Base-by-base conservation (phyloP, 2,888 invertebrate genomes). In the Pteria penguin region DNA sequence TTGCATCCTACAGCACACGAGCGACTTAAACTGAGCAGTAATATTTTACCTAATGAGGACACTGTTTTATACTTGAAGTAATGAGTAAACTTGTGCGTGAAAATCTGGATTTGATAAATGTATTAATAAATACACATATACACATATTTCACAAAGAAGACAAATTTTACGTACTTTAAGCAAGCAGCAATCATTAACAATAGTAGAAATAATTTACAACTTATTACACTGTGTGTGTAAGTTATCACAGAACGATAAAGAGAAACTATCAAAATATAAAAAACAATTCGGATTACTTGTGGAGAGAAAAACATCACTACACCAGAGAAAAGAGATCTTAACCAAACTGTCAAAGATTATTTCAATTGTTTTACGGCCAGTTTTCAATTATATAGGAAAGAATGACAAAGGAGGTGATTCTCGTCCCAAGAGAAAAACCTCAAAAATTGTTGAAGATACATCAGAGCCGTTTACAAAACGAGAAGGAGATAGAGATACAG, bases 171-270 rank as follows among this genome's bases (percentile, higher is more conserved):
- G 65, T 22, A 76, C 65, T 31, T 33, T 75, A 26, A 36, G 45
- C 1, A 54, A 54, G 22, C 32, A 26, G n/a, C 80, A 78, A 55
- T 36, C 75, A 58, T 55, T 62, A 66, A 67, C 62, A 55, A 36
- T 78, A n/a, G 32, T 73, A 31, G 75, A 80, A 63, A 68, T 75
- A 45, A 69, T 78, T n/a, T 80, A 73, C 68, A 80, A 80, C 73
- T 75, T 78, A 4, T 32, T 80, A 24, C 63, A 67, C 29, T 75
- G 78, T 45, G 78, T 73, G 24, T 76, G 72, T 31, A 52, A 67
- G 14, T 24, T 81, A 22, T 54, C 57, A 1, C 55, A 65, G 18
- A 45, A n/a, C 57, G 75, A 76, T 69, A 81, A 79, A 70, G 76
- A 62, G 31, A 73, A 33, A 65, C 65, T 81, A 22, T n/a, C 29